These are phyloP conservation scores for Protonibea diacanthus DNA, from an alignment of 2,797 vertebrate species.

Conservation along the genomic window DNA sequence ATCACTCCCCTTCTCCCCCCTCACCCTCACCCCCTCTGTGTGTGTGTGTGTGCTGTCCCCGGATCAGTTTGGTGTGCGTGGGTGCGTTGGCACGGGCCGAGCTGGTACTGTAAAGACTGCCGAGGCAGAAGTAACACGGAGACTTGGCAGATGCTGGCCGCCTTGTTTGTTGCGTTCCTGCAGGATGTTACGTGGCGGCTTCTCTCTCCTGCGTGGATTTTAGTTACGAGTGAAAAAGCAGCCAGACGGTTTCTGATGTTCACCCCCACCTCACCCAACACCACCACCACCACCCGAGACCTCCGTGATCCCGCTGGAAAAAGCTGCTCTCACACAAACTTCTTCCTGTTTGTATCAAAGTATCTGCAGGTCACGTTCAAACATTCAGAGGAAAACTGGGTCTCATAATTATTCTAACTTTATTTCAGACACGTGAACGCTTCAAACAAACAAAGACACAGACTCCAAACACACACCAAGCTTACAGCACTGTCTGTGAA, in stretches of 20 bases:
- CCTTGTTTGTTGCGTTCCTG: conserved; percentile 73
- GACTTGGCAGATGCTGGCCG: conserved; percentile 79
- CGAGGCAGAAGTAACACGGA: conserved; percentile 76
- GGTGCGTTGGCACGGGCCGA: conserved; percentile 53
- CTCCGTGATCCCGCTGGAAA: conserved; percentile 7
- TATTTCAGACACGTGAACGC: no score
- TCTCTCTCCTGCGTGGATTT: conserved; percentile 63
- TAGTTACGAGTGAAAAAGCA: conserved; percentile 75
- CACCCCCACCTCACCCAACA: not conserved
- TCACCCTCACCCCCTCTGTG: not conserved
- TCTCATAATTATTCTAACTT: not conserved
- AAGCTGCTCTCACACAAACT: conserved; percentile 23
- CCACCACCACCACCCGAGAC: not conserved
- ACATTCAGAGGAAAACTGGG: not conserved
- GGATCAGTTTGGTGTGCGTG: conserved; percentile 60
- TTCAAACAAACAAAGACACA: no score
- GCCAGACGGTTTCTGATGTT: conserved; percentile 73
- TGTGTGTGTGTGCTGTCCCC: conserved; percentile 3
- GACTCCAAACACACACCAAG: no score
- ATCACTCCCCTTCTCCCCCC: not conserved
- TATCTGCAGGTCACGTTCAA: not conserved
- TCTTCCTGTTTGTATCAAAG: not conserved
- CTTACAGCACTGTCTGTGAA: no score
- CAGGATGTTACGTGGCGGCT: conserved; percentile 67
- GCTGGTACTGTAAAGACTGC: conserved; percentile 69